phyloP scores from a whole-genome alignment of 2,888 invertebrate genomes.

The Euzophera pinguis region DNA sequence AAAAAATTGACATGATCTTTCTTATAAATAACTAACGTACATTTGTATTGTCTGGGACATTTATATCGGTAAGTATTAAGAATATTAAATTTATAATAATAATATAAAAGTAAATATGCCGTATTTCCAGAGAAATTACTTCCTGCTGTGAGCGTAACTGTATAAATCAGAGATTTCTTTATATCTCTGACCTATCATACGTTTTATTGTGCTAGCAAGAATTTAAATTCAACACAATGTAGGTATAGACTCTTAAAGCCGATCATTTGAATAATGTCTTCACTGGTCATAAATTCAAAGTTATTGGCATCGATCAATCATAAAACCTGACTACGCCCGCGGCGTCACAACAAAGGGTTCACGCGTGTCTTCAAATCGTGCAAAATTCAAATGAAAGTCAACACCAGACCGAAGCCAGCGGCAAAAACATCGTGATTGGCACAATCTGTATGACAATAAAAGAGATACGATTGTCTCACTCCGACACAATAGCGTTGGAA shows the following conservation, averaged over 20 bases:
- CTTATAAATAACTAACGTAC: no score
- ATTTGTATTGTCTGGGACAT: no score
- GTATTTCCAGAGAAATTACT: no score
- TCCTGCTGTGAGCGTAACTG: no score
- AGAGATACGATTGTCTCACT: conserved; percentile 62
- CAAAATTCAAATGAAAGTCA: conserved; percentile 29
- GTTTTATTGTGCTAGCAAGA: no score
- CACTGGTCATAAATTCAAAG: neutral
- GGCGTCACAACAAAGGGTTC: conserved; percentile 4
- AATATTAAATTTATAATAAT: no score
- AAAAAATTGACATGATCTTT: no score
- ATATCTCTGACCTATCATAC: no score
- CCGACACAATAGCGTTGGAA: conserved; percentile 67
- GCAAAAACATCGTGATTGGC: conserved; percentile 45
- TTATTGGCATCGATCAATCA: neutral
- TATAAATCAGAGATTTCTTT: no score
- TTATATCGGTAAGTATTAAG: no score
- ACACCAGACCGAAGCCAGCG: conserved; percentile 18
- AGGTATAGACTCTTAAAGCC: neutral
- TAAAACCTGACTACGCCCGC: conserved; percentile 7
- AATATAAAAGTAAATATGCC: no score
- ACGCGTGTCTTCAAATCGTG: conserved; percentile 23
- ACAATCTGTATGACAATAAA: conserved; percentile 41
- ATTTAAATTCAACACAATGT: no score
- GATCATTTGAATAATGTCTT: neutral